A percentile compares a stretch with the other conserved stretches of the same genome.
These are phyloP conservation scores for Misgurnus mizolepis DNA, from an alignment of 2,113 vertebrate genomes.

Conservation along the genomic window DNA sequence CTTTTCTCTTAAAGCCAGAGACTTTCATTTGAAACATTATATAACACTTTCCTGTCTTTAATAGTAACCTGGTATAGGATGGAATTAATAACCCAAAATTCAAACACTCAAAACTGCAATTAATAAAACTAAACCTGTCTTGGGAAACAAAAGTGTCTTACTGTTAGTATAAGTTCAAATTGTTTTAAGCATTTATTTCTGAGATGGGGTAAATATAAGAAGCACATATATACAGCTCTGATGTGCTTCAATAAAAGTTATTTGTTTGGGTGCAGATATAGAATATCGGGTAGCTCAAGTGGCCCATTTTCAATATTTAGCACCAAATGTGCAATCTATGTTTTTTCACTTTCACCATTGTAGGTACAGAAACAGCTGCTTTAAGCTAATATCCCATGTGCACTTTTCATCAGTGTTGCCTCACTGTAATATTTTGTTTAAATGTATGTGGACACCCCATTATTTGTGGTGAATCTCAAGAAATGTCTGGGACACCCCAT, in stretches of 20 bases:
- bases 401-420: not conserved
- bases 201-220: conserved; percentile 1
- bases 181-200: not conserved
- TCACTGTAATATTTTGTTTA: not conserved
- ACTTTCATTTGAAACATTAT: not conserved
- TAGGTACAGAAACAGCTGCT: not conserved
- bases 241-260: not conserved
- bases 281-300: not conserved
- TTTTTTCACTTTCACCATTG: not conserved
- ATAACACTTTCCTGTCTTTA: not conserved
- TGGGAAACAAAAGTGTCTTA: not conserved
- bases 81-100: not conserved
- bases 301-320: not conserved
- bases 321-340: not conserved
- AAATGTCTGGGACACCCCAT: no score
- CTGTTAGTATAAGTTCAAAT: conserved; percentile 1
- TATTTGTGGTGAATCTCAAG: not conserved
- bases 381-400: not conserved
- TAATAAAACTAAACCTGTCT: not conserved
- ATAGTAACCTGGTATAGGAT: not conserved
- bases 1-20: not conserved
- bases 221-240: no score
- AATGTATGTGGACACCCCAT: not conserved
- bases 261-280: not conserved
- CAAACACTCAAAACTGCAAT: no score